Evolutionary conservation across 2,888 invertebrate genomes (phyloP).

Genomic region (Chloroclysta siterata): DNA sequence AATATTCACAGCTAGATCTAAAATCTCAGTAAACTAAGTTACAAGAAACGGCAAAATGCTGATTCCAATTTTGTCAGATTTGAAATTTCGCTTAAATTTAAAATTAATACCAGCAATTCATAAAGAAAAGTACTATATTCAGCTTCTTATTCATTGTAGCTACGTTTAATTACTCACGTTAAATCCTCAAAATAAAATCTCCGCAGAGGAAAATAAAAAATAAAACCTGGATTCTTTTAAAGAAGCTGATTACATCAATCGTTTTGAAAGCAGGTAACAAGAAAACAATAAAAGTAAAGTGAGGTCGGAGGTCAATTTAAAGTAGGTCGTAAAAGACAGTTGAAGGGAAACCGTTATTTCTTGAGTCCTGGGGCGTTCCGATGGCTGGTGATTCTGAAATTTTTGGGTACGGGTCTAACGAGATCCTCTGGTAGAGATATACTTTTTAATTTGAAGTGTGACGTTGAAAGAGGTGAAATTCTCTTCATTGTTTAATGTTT

Average conservation of each 20-base stretch:
- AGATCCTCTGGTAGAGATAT: conserved; percentile 20
- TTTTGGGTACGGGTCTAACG: conserved; percentile 23
- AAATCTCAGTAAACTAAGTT: too few species aligned
- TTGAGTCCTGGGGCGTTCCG: conserved; percentile 31
- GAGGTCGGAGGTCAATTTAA: conserved; percentile 43
- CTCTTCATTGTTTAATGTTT: conserved; percentile 1
- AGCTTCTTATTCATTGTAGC: too few species aligned
- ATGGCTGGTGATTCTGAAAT: conserved; percentile 19
- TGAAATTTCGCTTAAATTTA: too few species aligned
- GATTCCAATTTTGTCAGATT: too few species aligned
- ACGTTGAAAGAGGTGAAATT: conserved; percentile 10
- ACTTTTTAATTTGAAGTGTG: conserved; percentile 29
- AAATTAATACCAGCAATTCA: too few species aligned
- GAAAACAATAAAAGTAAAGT: conserved; percentile 43
- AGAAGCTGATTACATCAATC: conserved; percentile 40
- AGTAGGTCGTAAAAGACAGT: conserved; percentile 39
- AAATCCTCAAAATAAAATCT: not conserved
- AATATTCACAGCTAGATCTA: too few species aligned
- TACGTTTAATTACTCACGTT: too few species aligned
- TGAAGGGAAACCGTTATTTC: conserved; percentile 36
- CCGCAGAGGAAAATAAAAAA: conserved; percentile 8
- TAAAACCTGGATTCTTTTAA: conserved; percentile 19
- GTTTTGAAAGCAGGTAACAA: conserved; percentile 40
- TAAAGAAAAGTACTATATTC: too few species aligned
- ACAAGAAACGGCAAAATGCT: too few species aligned